Conservation (phyloP, 2,888 invertebrate genomes). For the Iphiclides podalirius region DNA sequence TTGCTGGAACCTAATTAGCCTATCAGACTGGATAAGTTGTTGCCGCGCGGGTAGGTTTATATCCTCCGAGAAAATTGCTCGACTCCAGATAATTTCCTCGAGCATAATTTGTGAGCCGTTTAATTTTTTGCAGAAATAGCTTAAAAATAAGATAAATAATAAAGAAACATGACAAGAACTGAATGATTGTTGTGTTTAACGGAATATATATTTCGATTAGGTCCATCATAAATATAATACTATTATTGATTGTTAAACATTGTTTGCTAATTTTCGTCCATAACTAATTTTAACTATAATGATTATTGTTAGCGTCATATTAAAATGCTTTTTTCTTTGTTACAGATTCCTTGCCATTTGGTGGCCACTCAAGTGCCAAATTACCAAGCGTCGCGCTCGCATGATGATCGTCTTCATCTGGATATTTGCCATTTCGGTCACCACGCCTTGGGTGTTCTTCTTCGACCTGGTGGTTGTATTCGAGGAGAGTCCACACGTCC, state of each 20-base stretch:
- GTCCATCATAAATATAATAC: too few relatives aligned
- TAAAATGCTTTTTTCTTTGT: slow-evolving; percentile 46
- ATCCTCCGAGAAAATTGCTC: slow-evolving; percentile 27
- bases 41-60: slow-evolving; percentile 23
- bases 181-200: too few relatives aligned
- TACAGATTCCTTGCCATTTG: slow-evolving; percentile 97
- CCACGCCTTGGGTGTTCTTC: slow-evolving; percentile 94
- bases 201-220: too few relatives aligned
- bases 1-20: slow-evolving; percentile 35
- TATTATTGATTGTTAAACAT: slow-evolving; percentile 7
- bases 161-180: not conserved
- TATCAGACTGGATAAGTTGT: slow-evolving; percentile 42
- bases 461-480: slow-evolving; percentile 89
- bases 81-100: not conserved
- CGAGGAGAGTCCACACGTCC: slow-evolving; percentile 86
- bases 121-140: not conserved
- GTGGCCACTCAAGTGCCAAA: slow-evolving; percentile 95
- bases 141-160: not conserved
- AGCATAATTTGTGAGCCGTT: not conserved
- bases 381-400: slow-evolving; percentile 92
- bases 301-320: not conserved
- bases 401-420: slow-evolving; percentile 94
- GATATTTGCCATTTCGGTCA: slow-evolving; percentile 91
- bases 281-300: too few relatives aligned
- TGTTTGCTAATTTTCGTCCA: too few relatives aligned